Base-by-base conservation (phyloP, 1,140 invertebrate genomes). In the Anastrepha ludens region DNA sequence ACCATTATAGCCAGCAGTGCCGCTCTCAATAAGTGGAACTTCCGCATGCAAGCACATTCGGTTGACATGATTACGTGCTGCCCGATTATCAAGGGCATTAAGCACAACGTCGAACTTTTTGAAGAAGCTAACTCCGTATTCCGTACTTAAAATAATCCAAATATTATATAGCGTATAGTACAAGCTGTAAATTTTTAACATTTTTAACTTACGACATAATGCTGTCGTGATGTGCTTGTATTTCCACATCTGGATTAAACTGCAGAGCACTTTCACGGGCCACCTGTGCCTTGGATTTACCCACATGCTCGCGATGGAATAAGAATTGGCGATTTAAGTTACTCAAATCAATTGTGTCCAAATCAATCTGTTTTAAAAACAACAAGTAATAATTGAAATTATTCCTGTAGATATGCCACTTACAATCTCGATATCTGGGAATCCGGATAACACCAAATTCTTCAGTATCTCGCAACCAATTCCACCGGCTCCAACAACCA, bases 311-410 rank as follows among this genome's bases (percentile, higher is more conserved):
- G 91, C 98, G 98, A 92, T 98, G 97, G 93, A 99, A 99, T 3
- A 99, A 93, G 94, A 99, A 99, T 93, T 99, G 99, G 17, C 99
- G 95, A 93, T 99, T 99, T 59, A 99, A 94, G 93, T 99, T 99
- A 93, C 98, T 99, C n/a, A 99, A 97, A 94, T 99, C 99, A 92
- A 99, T 99, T 3, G 98, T 99, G 93, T 99, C 99, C 91, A 99
- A 95, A 95, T 99, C 99, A 94, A 99, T 99, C 98, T 99, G 93
- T 55, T 58, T 88, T 90, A 91, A n/a, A 58, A 87, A 47, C 65
- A 62, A 62, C 7, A 15, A 55, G 59, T 29, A 60, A 20, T n/a
- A 55, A 47, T 81, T 20, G 3, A 85, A 29, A 55, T 65, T 50
- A 7, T 6, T 41, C 70, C 58, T 86, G 41, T 86, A 47, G 67